phyloP scores from a whole-genome alignment of 92 coral and sea anemone species.

The Palythoa grandis region DNA sequence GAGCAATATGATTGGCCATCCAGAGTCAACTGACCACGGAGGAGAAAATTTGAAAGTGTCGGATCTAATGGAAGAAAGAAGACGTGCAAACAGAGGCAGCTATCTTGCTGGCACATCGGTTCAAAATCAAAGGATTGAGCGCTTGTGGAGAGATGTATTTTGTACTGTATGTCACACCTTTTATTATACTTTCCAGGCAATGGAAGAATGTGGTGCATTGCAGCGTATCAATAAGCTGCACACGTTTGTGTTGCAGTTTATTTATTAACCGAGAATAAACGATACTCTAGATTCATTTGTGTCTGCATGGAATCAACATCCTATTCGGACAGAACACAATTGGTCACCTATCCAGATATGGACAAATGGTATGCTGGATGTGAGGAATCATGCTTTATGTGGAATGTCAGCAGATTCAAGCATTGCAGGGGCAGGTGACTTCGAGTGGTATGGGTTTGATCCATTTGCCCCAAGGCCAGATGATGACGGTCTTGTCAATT shows the following conservation, averaged over 20 bases:
- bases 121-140: constrained; percentile 58
- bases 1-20: constrained; percentile 46
- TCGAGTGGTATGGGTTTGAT: constrained; percentile 54
- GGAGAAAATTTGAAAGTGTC: constrained; percentile 50
- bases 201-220: constrained; percentile 56
- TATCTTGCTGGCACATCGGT: constrained; percentile 42
- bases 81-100: constrained; percentile 48
- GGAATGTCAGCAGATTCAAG: constrained; percentile 41
- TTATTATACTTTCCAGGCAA: constrained; percentile 46
- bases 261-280: constrained; percentile 41
- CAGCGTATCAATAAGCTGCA: constrained; percentile 24
- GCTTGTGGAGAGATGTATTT: constrained; percentile 53
- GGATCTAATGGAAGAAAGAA: constrained; percentile 42
- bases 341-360: constrained; percentile 70
- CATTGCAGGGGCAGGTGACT: constrained; percentile 28
- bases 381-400: constrained; percentile 8
- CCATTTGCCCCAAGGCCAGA: constrained; percentile 54
- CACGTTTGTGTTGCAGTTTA: constrained; percentile 36
- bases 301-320: constrained; percentile 67
- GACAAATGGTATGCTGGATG: constrained; percentile 72
- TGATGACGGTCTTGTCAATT: constrained; percentile 42
- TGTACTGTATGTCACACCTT: constrained; percentile 53
- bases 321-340: constrained; percentile 58
- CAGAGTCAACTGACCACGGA: constrained; percentile 47
- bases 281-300: constrained; percentile 49